A percentile compares a stretch with the other conserved stretches of the same genome.
phyloP scores from a whole-genome alignment of 1,140 invertebrate genomes.

The Leptinotarsa undecemlineata region DNA sequence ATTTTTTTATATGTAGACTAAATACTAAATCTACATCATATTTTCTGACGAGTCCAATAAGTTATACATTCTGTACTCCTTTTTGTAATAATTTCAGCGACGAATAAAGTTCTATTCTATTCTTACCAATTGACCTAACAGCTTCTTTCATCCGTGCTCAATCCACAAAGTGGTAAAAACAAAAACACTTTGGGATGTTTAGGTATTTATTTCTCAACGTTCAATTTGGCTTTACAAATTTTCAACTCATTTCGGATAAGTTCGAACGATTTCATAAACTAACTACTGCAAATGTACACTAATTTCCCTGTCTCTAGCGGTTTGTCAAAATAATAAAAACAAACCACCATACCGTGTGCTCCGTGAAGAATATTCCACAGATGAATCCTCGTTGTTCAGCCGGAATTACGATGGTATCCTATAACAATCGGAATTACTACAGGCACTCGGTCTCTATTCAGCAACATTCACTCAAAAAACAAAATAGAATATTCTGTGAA shows the following conservation, averaged over 20 bases:
- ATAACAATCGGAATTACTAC: constrained; percentile 28
- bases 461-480: constrained; percentile 8
- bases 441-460: constrained; percentile 11
- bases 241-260: background rate
- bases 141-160: too few relatives aligned
- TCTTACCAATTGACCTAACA: too few relatives aligned
- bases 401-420: constrained; percentile 16
- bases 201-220: too few relatives aligned
- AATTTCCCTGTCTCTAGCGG: background rate
- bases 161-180: too few relatives aligned
- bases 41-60: too few relatives aligned
- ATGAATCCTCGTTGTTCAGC: background rate
- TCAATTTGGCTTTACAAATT: background rate
- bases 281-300: background rate
- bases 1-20: too few relatives aligned
- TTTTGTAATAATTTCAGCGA: too few relatives aligned
- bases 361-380: constrained; percentile 19
- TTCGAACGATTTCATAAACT: background rate
- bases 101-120: too few relatives aligned
- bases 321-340: background rate
- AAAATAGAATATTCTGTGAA: background rate
- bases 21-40: too few relatives aligned
- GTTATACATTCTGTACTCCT: too few relatives aligned
- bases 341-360: constrained; percentile 8
- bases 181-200: too few relatives aligned